Evolutionary conservation across 2,888 invertebrate genomes (phyloP).

Genomic region (Mythimna lalbum): DNA sequence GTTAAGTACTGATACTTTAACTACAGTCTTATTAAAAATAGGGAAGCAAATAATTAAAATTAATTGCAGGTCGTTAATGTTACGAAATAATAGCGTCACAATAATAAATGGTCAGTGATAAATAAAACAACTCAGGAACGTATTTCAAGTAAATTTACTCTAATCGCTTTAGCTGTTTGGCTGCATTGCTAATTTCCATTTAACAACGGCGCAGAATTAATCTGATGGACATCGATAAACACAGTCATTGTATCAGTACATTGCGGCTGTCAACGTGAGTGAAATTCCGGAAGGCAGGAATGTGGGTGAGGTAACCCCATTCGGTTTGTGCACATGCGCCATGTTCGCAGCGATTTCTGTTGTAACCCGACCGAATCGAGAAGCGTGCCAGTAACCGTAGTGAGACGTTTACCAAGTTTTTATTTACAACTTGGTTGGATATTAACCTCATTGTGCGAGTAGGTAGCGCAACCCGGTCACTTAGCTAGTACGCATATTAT

Average conservation of each 20-base stretch:
- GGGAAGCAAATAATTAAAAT: constrained; percentile 23
- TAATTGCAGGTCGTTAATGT: constrained; percentile 12
- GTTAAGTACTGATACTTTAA: constrained; percentile 34
- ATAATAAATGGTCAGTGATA: constrained; percentile 39
- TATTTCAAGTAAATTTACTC: constrained; percentile 61
- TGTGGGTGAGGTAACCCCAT: constrained; percentile 88
- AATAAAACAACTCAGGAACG: constrained; percentile 47
- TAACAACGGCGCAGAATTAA: constrained; percentile 58
- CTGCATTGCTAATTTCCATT: constrained; percentile 61
- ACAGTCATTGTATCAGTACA: constrained; percentile 78
- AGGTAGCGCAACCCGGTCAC: constrained; percentile 87
- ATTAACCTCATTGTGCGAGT: constrained; percentile 84
- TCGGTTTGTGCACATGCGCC: constrained; percentile 86
- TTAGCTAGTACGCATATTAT: constrained; percentile 86
- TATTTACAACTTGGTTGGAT: constrained; percentile 80
- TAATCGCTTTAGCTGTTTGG: constrained; percentile 52
- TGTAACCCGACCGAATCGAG: constrained; percentile 79
- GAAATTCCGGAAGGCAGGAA: constrained; percentile 88
- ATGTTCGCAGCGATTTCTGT: constrained; percentile 82
- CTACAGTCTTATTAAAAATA: constrained; percentile 2
- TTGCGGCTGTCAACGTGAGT: constrained; percentile 83
- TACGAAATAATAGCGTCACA: constrained; percentile 32
- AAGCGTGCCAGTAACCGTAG: constrained; percentile 70
- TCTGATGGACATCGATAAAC: constrained; percentile 71
- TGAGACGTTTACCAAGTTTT: constrained; percentile 75